Conservation (phyloP, 2,113 vertebrate genomes). For the Cichladusa arquata region DNA sequence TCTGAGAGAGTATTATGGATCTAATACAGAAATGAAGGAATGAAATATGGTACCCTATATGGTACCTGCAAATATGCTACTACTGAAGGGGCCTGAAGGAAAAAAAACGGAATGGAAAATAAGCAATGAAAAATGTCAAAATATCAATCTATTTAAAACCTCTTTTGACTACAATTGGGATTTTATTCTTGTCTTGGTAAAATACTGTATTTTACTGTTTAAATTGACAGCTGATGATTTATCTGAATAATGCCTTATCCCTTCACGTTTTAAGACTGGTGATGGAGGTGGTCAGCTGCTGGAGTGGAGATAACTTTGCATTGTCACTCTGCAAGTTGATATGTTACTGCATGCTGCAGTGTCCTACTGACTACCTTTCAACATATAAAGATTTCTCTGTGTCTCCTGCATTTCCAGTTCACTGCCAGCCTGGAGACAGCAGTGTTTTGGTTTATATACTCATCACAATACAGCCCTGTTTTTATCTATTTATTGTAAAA, state of each 20-base stretch:
- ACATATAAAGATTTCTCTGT: background rate
- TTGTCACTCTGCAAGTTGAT: background rate
- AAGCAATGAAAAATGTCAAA: background rate
- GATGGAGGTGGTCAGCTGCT: background rate
- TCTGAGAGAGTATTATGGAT: background rate
- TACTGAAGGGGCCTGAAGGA: background rate
- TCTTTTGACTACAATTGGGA: background rate
- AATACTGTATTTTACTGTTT: background rate
- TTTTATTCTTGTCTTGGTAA: background rate
- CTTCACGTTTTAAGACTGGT: background rate
- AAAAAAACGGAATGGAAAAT: background rate
- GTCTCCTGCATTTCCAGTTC: background rate
- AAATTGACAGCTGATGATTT: background rate
- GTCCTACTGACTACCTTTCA: background rate
- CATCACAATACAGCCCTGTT: background rate
- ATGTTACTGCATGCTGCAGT: background rate
- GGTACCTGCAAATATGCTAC: background rate
- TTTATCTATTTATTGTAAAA: background rate
- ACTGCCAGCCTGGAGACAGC: background rate
- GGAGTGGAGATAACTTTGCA: background rate
- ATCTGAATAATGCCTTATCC: background rate
- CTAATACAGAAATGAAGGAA: background rate
- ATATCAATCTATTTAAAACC: background rate
- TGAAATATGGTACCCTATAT: background rate
- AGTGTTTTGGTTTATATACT: background rate